Conservation (phyloP, 2,797 vertebrate genomes). For the Lacerta agilis region DNA sequence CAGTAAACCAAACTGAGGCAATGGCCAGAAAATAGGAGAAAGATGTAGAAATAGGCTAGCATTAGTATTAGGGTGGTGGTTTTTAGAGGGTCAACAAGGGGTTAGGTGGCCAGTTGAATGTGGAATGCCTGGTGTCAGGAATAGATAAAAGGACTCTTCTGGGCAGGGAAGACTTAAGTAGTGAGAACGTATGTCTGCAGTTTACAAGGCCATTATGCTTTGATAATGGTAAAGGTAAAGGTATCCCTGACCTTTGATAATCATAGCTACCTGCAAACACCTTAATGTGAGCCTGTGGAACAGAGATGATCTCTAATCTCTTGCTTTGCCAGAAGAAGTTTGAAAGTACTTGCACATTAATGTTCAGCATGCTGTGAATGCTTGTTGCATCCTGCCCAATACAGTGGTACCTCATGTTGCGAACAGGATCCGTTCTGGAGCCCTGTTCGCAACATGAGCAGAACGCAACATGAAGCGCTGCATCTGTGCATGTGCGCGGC, state of each 20-base stretch:
- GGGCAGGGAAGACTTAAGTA: not conserved
- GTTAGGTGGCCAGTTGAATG: no score
- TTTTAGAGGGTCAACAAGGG: not conserved
- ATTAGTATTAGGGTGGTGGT: not conserved
- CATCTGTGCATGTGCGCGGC: no score
- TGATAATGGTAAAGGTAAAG: no score
- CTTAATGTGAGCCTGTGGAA: not conserved
- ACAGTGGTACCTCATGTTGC: no score
- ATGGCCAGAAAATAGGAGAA: not conserved
- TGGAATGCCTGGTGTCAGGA: not conserved
- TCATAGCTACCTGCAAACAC: not conserved
- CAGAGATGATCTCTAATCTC: not conserved
- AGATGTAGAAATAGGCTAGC: not conserved
- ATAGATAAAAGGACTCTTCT: no score
- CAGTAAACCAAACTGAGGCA: not conserved
- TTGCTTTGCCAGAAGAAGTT: constrained; percentile 61
- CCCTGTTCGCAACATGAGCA: no score
- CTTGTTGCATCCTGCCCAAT: constrained; percentile 25
- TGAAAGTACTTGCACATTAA: constrained; percentile 78
- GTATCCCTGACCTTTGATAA: not conserved
- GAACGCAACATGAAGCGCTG: no score
- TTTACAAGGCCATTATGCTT: not conserved
- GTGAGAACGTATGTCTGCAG: not conserved
- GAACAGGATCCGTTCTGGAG: no score
- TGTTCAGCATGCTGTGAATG: constrained; percentile 73